A percentile compares a stretch with the other conserved stretches of the same genome.
Evolutionary conservation across 2,797 vertebrate species (phyloP).

Genomic region (Cyprinella venusta): DNA sequence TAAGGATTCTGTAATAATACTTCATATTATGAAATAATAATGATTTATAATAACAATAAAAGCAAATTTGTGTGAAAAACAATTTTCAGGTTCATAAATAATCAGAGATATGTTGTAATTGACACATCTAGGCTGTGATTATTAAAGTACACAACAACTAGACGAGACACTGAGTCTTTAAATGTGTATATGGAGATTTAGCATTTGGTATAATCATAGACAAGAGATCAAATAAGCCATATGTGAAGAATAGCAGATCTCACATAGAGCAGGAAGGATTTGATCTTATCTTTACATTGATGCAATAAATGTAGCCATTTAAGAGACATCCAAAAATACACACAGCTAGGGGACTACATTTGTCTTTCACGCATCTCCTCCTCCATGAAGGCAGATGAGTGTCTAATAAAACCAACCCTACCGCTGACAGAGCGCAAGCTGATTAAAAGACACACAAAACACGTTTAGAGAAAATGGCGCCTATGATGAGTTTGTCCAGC

Average conservation of each 20-base stretch:
- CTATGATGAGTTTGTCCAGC: constrained; percentile 50
- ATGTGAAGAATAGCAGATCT: constrained; percentile 23
- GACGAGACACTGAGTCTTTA: constrained; percentile 10
- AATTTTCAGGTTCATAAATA: neutral
- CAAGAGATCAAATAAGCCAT: constrained; percentile 41
- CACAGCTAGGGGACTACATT: constrained; percentile 3
- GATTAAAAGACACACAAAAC: neutral
- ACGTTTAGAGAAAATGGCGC: constrained; percentile 19
- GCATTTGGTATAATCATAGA: constrained; percentile 29
- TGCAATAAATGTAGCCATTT: constrained; percentile 37
- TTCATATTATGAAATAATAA: neutral
- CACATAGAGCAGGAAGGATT: constrained; percentile 34
- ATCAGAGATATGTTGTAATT: neutral
- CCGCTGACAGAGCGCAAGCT: neutral
- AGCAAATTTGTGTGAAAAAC: neutral
- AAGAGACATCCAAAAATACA: constrained; percentile 15
- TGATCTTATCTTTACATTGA: constrained; percentile 32
- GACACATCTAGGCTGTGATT: neutral
- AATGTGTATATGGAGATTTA: neutral
- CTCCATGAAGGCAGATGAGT: neutral
- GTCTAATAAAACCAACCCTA: constrained; percentile 25
- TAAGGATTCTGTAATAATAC: neutral
- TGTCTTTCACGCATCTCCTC: constrained; percentile 13
- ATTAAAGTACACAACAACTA: constrained; percentile 2
- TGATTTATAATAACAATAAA: neutral